phyloP scores from a whole-genome alignment of 2,888 invertebrate genomes.

The Hylaea fasciaria region DNA sequence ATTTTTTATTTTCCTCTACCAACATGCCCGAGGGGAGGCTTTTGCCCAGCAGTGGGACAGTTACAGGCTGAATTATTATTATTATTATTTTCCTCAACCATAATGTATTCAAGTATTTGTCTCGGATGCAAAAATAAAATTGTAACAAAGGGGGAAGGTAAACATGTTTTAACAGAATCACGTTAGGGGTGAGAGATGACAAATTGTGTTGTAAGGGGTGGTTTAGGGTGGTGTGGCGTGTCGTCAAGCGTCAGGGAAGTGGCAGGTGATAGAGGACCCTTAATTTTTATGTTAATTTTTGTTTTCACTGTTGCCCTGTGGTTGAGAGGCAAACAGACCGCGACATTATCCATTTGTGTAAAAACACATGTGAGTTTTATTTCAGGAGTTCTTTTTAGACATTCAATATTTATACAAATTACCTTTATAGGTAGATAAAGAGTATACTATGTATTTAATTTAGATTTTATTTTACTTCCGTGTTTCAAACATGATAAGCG shows the following conservation, averaged over 20 bases:
- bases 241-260: background rate
- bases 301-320: background rate
- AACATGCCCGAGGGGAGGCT: too few species aligned
- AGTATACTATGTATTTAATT: too few species aligned
- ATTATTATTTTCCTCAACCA: too few species aligned
- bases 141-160: background rate
- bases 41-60: too few species aligned
- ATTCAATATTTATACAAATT: too few species aligned
- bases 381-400: too few species aligned
- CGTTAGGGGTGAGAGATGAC: background rate
- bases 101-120: background rate
- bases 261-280: background rate
- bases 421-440: too few species aligned
- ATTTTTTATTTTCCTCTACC: too few species aligned
- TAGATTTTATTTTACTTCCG: too few species aligned
- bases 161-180: background rate
- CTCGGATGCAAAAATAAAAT: background rate
- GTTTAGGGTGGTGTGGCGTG: background rate
- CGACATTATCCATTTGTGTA: background rate
- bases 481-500: too few species aligned
- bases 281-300: background rate
- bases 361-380: background rate
- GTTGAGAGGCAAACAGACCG: too few species aligned
- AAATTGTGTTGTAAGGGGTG: slow-evolving; percentile 5
- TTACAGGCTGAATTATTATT: too few species aligned